These are phyloP conservation scores for Lithobates pipiens DNA, from an alignment of 2,797 vertebrate species.

Conservation along the genomic window DNA sequence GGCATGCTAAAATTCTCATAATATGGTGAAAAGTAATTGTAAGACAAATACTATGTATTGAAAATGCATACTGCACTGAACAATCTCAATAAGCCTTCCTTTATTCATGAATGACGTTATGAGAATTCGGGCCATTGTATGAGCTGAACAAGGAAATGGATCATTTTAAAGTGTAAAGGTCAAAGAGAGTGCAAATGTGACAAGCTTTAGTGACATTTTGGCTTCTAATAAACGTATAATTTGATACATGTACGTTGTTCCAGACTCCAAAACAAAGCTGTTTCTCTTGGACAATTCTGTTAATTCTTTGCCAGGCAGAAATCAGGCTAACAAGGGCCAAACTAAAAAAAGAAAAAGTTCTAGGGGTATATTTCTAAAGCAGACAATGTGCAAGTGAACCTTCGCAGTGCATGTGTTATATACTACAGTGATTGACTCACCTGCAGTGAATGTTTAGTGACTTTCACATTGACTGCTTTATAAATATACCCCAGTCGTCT, in stretches of 20 bases:
- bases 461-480: too few relatives aligned
- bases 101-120: conserved; percentile 25
- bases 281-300: conserved; percentile 8
- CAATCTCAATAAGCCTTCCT: background rate
- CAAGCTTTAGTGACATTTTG: conserved; percentile 15
- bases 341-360: too few relatives aligned
- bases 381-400: too few relatives aligned
- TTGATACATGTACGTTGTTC: conserved; percentile 6
- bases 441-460: too few relatives aligned
- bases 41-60: background rate
- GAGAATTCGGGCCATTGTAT: conserved; percentile 39
- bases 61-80: conserved; percentile 8
- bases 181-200: conserved; percentile 41
- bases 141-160: conserved; percentile 29
- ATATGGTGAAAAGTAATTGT: background rate
- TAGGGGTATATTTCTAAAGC: too few relatives aligned
- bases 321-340: background rate
- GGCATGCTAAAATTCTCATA: background rate
- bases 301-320: conserved; percentile 4
- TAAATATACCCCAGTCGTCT: too few relatives aligned
- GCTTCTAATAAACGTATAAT: conserved; percentile 20
- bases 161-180: conserved; percentile 46
- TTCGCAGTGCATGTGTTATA: too few relatives aligned
- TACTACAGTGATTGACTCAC: too few relatives aligned
- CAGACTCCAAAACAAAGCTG: background rate